These are phyloP conservation scores for Myrmophylax atrothorax DNA, from an alignment of 2,113 vertebrate species.

Conservation along the genomic window DNA sequence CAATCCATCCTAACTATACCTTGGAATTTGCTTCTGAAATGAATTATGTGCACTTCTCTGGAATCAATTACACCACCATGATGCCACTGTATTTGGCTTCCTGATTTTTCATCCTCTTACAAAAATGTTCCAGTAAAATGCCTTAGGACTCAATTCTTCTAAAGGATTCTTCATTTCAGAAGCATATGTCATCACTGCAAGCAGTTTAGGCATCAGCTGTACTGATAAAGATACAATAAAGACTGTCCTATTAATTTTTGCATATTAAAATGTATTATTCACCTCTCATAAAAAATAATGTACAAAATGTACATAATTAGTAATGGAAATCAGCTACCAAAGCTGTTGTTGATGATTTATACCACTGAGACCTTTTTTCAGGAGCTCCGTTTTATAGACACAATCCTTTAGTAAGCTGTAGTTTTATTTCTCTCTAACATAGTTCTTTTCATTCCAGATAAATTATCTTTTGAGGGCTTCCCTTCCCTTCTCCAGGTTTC, in stretches of 20 bases:
- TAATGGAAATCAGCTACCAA: background rate
- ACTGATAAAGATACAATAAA: background rate
- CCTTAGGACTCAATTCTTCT: background rate
- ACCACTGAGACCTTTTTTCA: background rate
- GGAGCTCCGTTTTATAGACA: background rate
- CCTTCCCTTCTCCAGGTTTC: background rate
- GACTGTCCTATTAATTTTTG: background rate
- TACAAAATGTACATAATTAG: background rate
- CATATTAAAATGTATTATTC: background rate
- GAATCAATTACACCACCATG: background rate
- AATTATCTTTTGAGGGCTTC: background rate
- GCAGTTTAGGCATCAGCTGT: background rate
- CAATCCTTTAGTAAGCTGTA: background rate
- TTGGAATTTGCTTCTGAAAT: background rate
- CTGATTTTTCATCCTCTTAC: background rate
- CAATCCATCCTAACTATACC: background rate
- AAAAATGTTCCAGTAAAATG: background rate
- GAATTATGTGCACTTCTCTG: background rate
- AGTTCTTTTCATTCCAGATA: background rate
- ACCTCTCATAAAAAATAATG: background rate
- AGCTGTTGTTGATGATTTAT: background rate
- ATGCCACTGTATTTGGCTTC: background rate
- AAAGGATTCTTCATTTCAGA: background rate
- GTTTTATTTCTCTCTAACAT: background rate
- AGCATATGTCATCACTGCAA: background rate